phyloP scores from a whole-genome alignment of 2,113 vertebrate genomes.

The Perca schrenkii region DNA sequence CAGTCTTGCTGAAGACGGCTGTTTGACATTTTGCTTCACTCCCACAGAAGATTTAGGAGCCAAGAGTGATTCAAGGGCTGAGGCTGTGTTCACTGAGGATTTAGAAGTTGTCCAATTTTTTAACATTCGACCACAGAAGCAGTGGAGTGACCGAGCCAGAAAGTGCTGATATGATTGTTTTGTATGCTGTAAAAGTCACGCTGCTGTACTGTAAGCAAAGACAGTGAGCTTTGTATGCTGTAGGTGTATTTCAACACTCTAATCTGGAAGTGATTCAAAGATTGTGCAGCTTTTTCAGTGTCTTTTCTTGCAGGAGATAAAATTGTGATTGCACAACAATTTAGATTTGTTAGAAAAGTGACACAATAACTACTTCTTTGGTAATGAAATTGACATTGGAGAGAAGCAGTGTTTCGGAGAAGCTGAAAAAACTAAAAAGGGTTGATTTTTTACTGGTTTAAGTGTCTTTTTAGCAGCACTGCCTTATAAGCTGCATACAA shows the following conservation, averaged over 20 bases:
- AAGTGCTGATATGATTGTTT: conserved; percentile 20
- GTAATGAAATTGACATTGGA: neutral
- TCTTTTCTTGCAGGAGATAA: neutral
- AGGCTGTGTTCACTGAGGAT: neutral
- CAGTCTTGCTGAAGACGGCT: too few species aligned
- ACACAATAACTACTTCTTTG: neutral
- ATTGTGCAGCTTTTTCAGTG: neutral
- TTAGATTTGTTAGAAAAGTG: too few species aligned
- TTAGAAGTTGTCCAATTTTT: neutral
- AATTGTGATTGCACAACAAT: too few species aligned
- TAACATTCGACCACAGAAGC: neutral
- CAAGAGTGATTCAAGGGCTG: neutral
- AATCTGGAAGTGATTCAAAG: conserved; percentile 7
- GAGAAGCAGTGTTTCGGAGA: neutral
- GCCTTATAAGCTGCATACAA: neutral
- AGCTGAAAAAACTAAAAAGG: neutral
- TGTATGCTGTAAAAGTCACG: neutral
- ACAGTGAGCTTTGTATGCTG: neutral
- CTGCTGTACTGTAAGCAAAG: neutral
- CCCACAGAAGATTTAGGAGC: neutral
- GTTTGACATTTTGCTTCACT: conserved; percentile 15
- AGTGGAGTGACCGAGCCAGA: neutral
- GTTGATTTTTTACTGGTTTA: neutral
- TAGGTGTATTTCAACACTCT: conserved; percentile 12
- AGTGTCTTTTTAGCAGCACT: neutral